These are phyloP conservation scores for Neogobius melanostomus DNA, from an alignment of 2,113 vertebrate genomes.

Conservation along the genomic window DNA sequence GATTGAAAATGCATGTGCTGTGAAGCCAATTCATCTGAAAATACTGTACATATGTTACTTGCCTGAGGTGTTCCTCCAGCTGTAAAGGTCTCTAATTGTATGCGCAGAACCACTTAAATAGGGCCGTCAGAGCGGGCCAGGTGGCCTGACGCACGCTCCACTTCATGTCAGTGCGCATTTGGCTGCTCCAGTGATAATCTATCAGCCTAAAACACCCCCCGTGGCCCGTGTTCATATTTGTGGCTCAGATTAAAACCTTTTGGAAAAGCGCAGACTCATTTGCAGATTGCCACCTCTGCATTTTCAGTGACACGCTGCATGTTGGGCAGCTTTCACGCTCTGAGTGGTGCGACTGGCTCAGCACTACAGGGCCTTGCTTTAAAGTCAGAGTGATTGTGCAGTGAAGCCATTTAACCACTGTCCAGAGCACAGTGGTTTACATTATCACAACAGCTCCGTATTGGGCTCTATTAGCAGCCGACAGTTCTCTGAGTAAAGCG, in stretches of 20 bases:
- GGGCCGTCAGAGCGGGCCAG: constrained; percentile 37
- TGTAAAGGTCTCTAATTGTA: background rate
- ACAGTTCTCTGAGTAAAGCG: constrained; percentile 25
- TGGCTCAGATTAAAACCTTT: constrained; percentile 32
- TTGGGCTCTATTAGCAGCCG: constrained; percentile 37
- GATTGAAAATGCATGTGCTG: background rate
- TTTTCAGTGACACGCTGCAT: constrained; percentile 24
- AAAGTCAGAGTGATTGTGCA: constrained; percentile 31
- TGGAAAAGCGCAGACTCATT: constrained; percentile 23
- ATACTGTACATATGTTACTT: background rate
- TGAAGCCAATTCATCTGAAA: background rate
- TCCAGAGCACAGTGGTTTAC: constrained; percentile 2
- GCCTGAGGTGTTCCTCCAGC: background rate
- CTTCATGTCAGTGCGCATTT: constrained; percentile 28
- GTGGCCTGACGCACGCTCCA: constrained; percentile 20
- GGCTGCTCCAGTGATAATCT: constrained; percentile 39
- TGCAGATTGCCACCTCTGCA: constrained; percentile 35
- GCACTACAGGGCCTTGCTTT: constrained; percentile 34
- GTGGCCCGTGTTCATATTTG: constrained; percentile 35
- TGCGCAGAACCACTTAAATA: constrained; percentile 30
- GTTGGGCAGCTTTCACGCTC: constrained; percentile 18
- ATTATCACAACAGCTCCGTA: background rate
- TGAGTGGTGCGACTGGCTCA: constrained; percentile 32
- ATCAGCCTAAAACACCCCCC: constrained; percentile 45
- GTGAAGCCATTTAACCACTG: constrained; percentile 15